Percentiles rank a stretch among this genome's conserved stretches.
Evolutionary conservation across 1,140 invertebrate species (phyloP).

Genomic region (Sycophaga agraensis): DNA sequence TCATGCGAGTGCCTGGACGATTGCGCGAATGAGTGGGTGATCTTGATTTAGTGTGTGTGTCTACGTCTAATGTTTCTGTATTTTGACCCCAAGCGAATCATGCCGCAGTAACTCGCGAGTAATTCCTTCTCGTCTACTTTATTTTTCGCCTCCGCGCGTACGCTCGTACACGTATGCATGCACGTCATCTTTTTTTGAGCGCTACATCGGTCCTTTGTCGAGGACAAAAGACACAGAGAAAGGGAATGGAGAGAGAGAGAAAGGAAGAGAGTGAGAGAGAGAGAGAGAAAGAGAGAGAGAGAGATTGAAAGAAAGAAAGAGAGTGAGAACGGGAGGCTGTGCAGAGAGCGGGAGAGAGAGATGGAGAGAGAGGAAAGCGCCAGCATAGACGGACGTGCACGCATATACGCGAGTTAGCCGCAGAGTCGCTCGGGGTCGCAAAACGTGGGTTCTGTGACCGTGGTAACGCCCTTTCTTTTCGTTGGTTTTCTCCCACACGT

Average conservation of each 20-base stretch:
- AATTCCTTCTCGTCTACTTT: neutral
- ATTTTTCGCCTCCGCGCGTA: neutral
- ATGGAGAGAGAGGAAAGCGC: neutral
- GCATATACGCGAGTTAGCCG: neutral
- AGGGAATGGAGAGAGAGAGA: too few species aligned
- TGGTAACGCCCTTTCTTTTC: conserved; percentile 58
- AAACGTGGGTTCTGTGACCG: conserved; percentile 58
- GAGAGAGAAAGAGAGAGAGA: too few species aligned
- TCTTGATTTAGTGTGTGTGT: conserved; percentile 46
- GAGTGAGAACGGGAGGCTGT: too few species aligned
- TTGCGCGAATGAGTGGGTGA: conserved; percentile 15
- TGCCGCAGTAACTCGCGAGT: neutral
- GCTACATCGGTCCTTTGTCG: neutral
- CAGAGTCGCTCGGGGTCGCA: conserved; percentile 24
- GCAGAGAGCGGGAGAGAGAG: too few species aligned
- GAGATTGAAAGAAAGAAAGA: too few species aligned
- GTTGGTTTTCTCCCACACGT: conserved; percentile 63
- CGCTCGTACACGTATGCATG: neutral
- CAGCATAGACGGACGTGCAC: neutral
- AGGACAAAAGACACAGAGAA: neutral
- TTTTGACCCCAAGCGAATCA: conserved; percentile 22
- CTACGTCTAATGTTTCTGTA: conserved; percentile 60
- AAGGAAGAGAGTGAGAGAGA: too few species aligned
- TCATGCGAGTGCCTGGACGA: conserved; percentile 50
- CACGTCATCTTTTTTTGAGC: neutral